These are phyloP conservation scores for Hippocampus mohnikei DNA, from an alignment of 2,113 vertebrate species.

Conservation along the genomic window DNA sequence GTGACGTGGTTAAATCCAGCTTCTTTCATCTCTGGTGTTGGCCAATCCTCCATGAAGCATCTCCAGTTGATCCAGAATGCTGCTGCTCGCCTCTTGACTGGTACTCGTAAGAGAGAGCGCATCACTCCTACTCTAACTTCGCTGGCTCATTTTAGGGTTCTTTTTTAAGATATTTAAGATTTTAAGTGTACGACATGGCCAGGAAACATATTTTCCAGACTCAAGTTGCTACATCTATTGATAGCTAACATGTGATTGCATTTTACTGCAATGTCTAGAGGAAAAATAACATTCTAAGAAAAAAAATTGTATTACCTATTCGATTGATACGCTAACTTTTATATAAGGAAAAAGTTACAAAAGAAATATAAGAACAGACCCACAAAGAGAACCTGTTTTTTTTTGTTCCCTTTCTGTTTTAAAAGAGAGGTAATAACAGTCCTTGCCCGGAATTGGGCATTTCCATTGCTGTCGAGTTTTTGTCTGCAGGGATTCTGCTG, in stretches of 20 bases:
- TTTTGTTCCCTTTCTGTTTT: background rate
- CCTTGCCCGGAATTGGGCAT: slow-evolving; percentile 7
- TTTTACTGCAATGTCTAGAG: background rate
- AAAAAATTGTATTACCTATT: background rate
- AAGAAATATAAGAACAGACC: background rate
- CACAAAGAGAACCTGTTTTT: background rate
- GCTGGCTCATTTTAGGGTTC: no score
- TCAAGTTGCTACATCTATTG: background rate
- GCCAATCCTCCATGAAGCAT: no score
- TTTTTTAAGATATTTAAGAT: no score
- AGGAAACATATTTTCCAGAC: background rate
- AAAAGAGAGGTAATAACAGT: slow-evolving; percentile 1
- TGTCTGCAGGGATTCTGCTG: background rate
- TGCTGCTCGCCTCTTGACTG: no score
- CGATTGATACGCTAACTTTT: background rate
- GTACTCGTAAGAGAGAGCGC: no score
- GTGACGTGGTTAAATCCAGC: no score
- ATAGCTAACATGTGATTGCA: background rate
- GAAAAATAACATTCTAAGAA: background rate
- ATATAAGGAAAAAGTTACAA: background rate
- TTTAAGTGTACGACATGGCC: background rate
- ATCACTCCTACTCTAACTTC: no score
- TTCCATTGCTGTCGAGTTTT: background rate
- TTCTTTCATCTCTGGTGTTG: no score
- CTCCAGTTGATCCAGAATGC: no score